These are phyloP conservation scores for Girardinus metallicus DNA, from an alignment of 2,797 vertebrate genomes.

Conservation along the genomic window DNA sequence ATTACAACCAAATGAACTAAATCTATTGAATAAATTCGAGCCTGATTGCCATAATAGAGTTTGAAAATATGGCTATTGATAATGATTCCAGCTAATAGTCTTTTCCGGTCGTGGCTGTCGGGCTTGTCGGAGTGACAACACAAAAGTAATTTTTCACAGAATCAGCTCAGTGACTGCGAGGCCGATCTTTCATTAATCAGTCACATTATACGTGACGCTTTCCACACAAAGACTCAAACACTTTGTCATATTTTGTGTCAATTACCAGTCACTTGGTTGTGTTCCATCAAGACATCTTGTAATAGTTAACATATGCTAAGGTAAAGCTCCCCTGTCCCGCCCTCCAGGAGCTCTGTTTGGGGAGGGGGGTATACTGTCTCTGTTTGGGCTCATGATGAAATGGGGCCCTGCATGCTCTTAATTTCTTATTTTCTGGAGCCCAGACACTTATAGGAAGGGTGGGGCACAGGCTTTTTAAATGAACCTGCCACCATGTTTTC, in stretches of 20 bases:
- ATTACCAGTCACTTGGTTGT: conserved; percentile 98
- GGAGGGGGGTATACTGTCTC: conserved; percentile 68
- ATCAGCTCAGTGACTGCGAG: conserved; percentile 92
- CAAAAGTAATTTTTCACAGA: conserved; percentile 99
- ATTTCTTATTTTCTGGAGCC: conserved; percentile 91
- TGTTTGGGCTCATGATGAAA: conserved; percentile 89
- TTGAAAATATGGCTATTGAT: conserved; percentile 99
- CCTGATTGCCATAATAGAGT: conserved; percentile 99
- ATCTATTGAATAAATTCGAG: conserved; percentile 99
- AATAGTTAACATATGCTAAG: conserved; percentile 98
- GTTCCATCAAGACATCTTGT: conserved; percentile 97
- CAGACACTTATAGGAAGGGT: conserved; percentile 92
- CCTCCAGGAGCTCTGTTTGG: conserved; percentile 84
- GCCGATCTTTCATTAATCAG: conserved; percentile 99
- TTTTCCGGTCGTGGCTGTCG: conserved; percentile 96
- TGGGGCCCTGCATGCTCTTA: conserved; percentile 87
- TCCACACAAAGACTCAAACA: conserved; percentile 97
- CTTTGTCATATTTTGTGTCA: conserved; percentile 99
- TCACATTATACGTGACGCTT: conserved; percentile 97
- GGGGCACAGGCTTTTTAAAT: conserved; percentile 91
- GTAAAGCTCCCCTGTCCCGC: conserved; percentile 91
- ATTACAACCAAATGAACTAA: conserved; percentile 99
- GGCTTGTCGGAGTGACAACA: conserved; percentile 98
- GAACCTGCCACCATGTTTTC: conserved; percentile 97
- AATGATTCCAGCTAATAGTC: conserved; percentile 99